Conservation (phyloP, 2,797 vertebrate genomes). For the Brachymystax lenok region DNA sequence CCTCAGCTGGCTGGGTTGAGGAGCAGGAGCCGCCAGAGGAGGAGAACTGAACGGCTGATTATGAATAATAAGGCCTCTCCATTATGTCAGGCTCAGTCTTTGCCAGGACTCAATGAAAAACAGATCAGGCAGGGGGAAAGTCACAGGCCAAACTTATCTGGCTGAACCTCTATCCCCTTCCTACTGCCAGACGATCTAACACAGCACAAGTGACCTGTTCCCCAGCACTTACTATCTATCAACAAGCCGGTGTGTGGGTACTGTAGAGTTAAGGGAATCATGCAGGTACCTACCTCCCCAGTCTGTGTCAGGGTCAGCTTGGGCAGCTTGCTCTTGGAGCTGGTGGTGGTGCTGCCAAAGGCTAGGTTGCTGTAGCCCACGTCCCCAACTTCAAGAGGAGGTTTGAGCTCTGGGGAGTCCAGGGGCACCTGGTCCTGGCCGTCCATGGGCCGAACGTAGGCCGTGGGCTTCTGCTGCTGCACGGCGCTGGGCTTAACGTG, state of each 20-base stretch:
- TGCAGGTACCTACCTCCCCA: slow-evolving; percentile 86
- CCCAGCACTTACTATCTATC: not conserved
- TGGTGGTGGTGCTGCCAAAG: slow-evolving; percentile 79
- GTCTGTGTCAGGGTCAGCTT: slow-evolving; percentile 90
- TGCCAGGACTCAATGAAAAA: slow-evolving; percentile 44
- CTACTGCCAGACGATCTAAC: not conserved
- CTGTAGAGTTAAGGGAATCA: not conserved
- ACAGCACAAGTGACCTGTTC: not conserved
- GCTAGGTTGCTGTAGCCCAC: slow-evolving; percentile 82
- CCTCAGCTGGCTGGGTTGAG: not conserved
- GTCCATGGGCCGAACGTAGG: slow-evolving; percentile 92
- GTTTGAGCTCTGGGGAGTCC: slow-evolving; percentile 89
- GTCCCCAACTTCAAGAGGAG: slow-evolving; percentile 83
- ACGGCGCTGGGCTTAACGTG: slow-evolving; percentile 83
- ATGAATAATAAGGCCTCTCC: slow-evolving; percentile 34
- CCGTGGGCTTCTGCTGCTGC: slow-evolving; percentile 90
- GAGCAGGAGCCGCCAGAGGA: not conserved
- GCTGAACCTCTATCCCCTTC: not conserved
- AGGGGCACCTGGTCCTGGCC: slow-evolving; percentile 90
- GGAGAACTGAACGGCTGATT: slow-evolving; percentile 23
- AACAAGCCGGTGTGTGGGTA: not conserved
- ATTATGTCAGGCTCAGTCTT: slow-evolving; percentile 39
- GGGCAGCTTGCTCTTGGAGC: slow-evolving; percentile 89
- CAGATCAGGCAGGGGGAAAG: slow-evolving; percentile 9
- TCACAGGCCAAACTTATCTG: not conserved